Conservation (phyloP, 2,888 invertebrate genomes). For the Metalampra italica region DNA sequence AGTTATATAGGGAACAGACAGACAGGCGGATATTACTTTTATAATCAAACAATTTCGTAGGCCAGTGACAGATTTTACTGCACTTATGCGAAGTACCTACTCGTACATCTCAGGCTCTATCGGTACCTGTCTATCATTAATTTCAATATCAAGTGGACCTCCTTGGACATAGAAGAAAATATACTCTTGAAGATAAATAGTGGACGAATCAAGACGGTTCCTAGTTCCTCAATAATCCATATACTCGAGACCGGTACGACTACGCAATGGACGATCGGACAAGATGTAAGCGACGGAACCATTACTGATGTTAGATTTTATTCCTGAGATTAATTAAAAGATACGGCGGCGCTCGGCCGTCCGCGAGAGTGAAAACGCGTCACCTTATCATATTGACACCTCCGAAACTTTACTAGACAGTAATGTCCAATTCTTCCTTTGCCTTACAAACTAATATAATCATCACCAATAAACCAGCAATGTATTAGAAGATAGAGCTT, state of each 20-base stretch:
- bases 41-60: no score
- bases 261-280: conserved; percentile 40
- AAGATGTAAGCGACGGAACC: conserved; percentile 49
- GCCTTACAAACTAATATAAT: no score
- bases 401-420: conserved; percentile 30
- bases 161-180: neutral
- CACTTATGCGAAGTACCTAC: no score
- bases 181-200: no score
- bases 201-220: conserved; percentile 9
- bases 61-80: no score
- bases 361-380: conserved; percentile 62
- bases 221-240: conserved; percentile 24
- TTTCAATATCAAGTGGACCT: no score
- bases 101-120: no score
- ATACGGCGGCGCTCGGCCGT: conserved; percentile 49
- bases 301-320: conserved; percentile 62
- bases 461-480: conserved; percentile 27
- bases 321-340: conserved; percentile 75
- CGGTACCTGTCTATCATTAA: no score
- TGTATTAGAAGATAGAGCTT: conserved; percentile 35
- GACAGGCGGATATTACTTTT: no score
- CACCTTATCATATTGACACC: conserved; percentile 41
- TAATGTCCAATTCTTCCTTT: conserved; percentile 25
- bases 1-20: no score
- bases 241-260: conserved; percentile 26